Percentiles rank a stretch among this genome's conserved stretches.
Conservation (phyloP, 2,797 vertebrate genomes). For the Chromobotia macracanthus region DNA sequence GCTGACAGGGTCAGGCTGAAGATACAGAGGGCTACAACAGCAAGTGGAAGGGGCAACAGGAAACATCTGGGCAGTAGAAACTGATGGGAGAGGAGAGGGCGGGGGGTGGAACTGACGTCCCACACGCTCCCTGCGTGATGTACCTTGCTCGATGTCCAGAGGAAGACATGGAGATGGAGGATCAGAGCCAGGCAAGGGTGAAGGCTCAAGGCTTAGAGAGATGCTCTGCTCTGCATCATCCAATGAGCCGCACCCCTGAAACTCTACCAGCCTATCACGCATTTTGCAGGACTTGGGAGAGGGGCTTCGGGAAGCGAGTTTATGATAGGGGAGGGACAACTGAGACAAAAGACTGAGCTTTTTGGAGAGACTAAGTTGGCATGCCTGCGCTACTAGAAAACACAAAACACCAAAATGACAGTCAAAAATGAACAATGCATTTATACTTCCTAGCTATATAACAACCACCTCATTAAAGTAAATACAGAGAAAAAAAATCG, state of each 20-base stretch:
- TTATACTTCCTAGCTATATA: not conserved
- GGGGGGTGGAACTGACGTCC: constrained; percentile 51
- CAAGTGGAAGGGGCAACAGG: not conserved
- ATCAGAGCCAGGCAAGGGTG: constrained; percentile 54
- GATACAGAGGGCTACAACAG: constrained; percentile 37
- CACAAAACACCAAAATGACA: constrained; percentile 57
- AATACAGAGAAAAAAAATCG: not conserved
- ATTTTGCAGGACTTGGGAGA: constrained; percentile 66
- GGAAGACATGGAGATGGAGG: constrained; percentile 67
- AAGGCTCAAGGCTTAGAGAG: constrained; percentile 47
- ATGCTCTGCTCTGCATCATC: constrained; percentile 74
- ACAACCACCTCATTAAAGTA: not conserved
- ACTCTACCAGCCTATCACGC: constrained; percentile 73
- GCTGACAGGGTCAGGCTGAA: constrained; percentile 36
- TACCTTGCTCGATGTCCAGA: constrained; percentile 78
- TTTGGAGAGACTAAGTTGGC: constrained; percentile 74
- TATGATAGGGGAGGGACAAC: constrained; percentile 83
- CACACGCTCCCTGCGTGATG: constrained; percentile 49
- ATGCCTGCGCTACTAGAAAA: constrained; percentile 78
- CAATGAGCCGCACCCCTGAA: constrained; percentile 63
- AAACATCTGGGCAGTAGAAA: not conserved
- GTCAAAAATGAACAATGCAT: constrained; percentile 41
- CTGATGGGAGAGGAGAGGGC: constrained; percentile 55
- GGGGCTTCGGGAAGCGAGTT: constrained; percentile 63
- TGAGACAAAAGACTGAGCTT: constrained; percentile 85